Conservation (phyloP, 2,888 invertebrate genomes). For the Oscheius sp. region DNA sequence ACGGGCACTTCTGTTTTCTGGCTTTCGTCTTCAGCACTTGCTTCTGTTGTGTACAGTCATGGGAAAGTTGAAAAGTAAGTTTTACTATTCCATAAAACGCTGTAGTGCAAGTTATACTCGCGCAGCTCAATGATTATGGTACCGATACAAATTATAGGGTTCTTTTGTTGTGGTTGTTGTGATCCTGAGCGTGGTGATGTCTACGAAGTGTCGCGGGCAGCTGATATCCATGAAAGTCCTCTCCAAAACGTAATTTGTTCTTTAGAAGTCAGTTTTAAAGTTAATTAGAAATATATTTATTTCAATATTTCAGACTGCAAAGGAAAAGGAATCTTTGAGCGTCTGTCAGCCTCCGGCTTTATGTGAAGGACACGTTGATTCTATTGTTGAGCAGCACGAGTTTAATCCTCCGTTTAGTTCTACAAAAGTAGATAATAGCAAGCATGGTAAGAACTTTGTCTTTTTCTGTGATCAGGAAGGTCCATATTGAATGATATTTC, state of each 20-base stretch:
- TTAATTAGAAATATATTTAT: neutral
- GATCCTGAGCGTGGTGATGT: neutral
- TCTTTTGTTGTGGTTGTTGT: neutral
- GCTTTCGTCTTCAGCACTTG: too few species aligned
- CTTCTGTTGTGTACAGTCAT: neutral
- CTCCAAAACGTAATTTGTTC: neutral
- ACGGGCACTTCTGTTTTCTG: too few species aligned
- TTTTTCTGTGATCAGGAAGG: too few species aligned
- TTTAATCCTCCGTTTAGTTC: neutral
- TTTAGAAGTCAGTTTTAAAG: neutral
- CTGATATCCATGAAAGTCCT: neutral
- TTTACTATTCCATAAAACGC: too few species aligned
- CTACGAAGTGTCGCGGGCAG: neutral
- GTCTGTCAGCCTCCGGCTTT: neutral
- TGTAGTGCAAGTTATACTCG: too few species aligned
- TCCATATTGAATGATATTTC: too few species aligned
- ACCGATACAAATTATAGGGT: neutral
- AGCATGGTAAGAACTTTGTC: neutral
- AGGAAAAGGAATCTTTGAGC: neutral
- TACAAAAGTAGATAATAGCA: neutral
- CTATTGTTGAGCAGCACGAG: neutral
- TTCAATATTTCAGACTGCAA: neutral
- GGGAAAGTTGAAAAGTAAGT: constrained; percentile 4
- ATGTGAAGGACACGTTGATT: neutral
- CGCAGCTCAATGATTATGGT: neutral